Conservation (phyloP, 2,797 vertebrate genomes). For the Sphenodon punctatus region DNA sequence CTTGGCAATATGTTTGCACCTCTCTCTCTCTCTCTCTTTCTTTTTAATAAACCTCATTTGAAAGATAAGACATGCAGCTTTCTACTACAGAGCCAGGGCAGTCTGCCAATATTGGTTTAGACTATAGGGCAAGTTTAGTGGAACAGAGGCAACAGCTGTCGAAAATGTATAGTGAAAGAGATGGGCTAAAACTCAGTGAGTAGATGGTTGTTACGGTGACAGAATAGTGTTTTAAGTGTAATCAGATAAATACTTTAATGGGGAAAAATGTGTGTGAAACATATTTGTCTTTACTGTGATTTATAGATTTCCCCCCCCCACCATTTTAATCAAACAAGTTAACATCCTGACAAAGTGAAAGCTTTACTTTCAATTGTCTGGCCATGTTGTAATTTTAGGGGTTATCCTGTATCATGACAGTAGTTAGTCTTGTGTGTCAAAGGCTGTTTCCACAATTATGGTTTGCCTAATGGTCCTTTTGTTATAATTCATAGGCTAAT, state of each 20-base stretch:
- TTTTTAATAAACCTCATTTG: fast-evolving
- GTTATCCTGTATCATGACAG: constrained; percentile 26
- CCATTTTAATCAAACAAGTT: not conserved
- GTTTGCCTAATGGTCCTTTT: constrained; percentile 70
- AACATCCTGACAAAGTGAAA: constrained; percentile 17
- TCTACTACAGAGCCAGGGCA: fast-evolving
- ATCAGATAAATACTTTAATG: fast-evolving
- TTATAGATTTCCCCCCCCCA: not conserved
- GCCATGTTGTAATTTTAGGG: constrained; percentile 42
- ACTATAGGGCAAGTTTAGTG: fast-evolving
- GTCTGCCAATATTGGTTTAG: fast-evolving
- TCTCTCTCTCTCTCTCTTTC: not conserved
- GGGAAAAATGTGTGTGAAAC: not conserved
- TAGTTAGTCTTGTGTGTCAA: constrained; percentile 56
- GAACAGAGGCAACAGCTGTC: fast-evolving
- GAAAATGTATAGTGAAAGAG: not conserved
- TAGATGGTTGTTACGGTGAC: not conserved
- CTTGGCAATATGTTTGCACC: fast-evolving
- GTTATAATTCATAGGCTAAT: constrained; percentile 70
- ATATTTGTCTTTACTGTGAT: not conserved
- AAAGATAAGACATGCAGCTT: not conserved
- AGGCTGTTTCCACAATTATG: constrained; percentile 69
- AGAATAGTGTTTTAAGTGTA: not conserved
- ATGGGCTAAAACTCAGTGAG: not conserved
- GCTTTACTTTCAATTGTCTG: constrained; percentile 32